These are phyloP conservation scores for Gibbula magus DNA, from an alignment of 2,888 invertebrate genomes.

Conservation along the genomic window DNA sequence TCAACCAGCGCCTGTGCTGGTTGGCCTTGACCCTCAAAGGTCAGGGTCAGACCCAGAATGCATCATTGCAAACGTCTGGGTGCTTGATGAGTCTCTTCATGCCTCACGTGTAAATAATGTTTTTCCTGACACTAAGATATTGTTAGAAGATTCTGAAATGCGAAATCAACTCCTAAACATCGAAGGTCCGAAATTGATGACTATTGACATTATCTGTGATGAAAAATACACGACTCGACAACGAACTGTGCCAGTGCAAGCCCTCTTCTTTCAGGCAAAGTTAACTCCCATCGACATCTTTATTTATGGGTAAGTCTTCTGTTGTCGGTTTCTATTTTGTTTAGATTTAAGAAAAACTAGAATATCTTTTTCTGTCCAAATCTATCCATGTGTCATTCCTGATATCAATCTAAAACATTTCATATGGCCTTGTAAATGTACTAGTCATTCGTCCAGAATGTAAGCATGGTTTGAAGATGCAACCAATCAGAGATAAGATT, in stretches of 20 bases:
- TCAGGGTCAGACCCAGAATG: not conserved
- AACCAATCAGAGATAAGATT: too few relatives aligned
- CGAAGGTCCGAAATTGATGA: not conserved
- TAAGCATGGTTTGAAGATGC: too few relatives aligned
- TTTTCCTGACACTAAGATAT: conserved; percentile 27
- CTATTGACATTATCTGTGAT: conserved; percentile 9
- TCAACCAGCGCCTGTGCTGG: conserved; percentile 10
- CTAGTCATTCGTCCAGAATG: too few relatives aligned
- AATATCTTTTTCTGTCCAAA: too few relatives aligned
- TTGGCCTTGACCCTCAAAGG: not conserved
- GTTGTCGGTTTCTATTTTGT: too few relatives aligned
- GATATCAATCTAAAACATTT: too few relatives aligned
- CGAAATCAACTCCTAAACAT: not conserved
- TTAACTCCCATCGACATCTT: conserved; percentile 32
- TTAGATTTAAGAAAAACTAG: too few relatives aligned
- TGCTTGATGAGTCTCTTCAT: conserved; percentile 34
- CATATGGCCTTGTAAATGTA: too few relatives aligned
- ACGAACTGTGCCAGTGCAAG: conserved; percentile 29
- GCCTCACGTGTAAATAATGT: conserved; percentile 16
- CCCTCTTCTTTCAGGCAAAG: conserved; percentile 34
- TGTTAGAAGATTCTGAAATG: conserved; percentile 42
- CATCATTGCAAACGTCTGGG: conserved; percentile 38
- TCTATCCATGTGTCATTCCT: too few relatives aligned
- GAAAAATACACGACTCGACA: conserved; percentile 12
- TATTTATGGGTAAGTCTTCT: conserved; percentile 40